Percentiles rank a stretch among this genome's conserved stretches.
Evolutionary conservation across 2,888 invertebrate species (phyloP).

Genomic region (Lepas anatifera): DNA sequence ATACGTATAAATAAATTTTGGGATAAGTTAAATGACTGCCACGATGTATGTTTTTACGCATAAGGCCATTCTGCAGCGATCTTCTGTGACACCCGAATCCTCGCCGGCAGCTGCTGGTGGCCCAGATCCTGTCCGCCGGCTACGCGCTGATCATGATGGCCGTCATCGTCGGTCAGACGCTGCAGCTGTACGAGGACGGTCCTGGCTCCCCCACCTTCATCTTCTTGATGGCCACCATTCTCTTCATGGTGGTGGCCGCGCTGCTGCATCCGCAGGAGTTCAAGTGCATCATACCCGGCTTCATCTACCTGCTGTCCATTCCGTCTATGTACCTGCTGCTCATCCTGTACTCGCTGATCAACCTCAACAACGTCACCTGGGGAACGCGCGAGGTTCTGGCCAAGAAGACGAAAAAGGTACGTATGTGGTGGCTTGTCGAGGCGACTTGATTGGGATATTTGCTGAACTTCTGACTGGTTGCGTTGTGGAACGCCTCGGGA

Average conservation of each 20-base stretch:
- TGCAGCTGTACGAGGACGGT: constrained; percentile 95
- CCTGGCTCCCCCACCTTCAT: constrained; percentile 94
- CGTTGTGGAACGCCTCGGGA: too few relatives aligned
- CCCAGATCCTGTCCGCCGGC: constrained; percentile 87
- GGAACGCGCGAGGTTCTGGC: constrained; percentile 87
- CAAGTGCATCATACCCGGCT: constrained; percentile 82
- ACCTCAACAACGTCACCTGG: constrained; percentile 92
- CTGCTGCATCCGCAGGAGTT: constrained; percentile 96
- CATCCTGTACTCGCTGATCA: constrained; percentile 90
- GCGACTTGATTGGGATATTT: too few relatives aligned
- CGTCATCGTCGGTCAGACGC: constrained; percentile 93
- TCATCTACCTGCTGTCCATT: constrained; percentile 85
- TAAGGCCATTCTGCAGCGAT: too few relatives aligned
- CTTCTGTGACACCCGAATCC: too few relatives aligned
- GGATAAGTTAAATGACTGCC: too few relatives aligned
- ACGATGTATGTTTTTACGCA: too few relatives aligned
- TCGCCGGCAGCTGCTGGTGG: constrained; percentile 60
- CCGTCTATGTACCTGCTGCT: constrained; percentile 95
- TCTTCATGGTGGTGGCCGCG: constrained; percentile 92
- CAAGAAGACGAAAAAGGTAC: constrained; percentile 81
- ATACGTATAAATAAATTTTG: too few relatives aligned
- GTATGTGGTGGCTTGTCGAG: too few relatives aligned
- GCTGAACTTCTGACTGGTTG: too few relatives aligned
- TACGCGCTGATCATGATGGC: constrained; percentile 99
- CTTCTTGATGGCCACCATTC: constrained; percentile 87